Evolutionary conservation across 2,113 vertebrate species (phyloP).

Genomic region (Edolisoma coerulescens): DNA sequence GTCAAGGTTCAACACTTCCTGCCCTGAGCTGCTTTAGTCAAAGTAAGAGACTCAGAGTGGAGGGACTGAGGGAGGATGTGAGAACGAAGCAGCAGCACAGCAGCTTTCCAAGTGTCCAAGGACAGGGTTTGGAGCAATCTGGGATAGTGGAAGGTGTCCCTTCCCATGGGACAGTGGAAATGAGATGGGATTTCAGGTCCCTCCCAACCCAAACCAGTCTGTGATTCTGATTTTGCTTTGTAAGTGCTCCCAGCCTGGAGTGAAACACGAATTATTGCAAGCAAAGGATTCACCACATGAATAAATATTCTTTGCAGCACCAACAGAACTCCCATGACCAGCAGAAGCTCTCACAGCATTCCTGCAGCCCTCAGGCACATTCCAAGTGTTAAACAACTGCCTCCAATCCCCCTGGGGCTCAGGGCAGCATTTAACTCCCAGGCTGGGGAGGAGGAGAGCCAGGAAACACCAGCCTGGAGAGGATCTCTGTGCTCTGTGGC

Average conservation of each 20-base stretch:
- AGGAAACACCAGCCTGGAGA: neutral
- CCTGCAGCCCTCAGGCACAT: neutral
- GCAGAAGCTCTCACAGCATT: neutral
- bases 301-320: neutral
- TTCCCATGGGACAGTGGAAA: neutral
- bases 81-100: neutral
- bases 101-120: neutral
- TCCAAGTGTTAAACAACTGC: neutral
- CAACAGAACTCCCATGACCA: neutral
- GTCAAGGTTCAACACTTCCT: neutral
- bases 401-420: neutral
- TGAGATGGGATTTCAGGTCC: neutral
- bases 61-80: neutral
- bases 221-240: neutral
- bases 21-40: neutral
- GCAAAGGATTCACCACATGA: neutral
- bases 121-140: neutral
- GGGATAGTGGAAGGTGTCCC: neutral
- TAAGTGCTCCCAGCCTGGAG: neutral
- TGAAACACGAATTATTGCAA: neutral
- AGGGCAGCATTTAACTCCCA: neutral
- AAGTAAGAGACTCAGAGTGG: neutral
- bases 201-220: neutral
- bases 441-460: neutral
- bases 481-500: accelerated